A percentile compares a stretch with the other conserved stretches of the same genome.
These are phyloP conservation scores for Microtus richardsoni DNA, from an alignment of 2,113 vertebrate species.

Conservation along the genomic window DNA sequence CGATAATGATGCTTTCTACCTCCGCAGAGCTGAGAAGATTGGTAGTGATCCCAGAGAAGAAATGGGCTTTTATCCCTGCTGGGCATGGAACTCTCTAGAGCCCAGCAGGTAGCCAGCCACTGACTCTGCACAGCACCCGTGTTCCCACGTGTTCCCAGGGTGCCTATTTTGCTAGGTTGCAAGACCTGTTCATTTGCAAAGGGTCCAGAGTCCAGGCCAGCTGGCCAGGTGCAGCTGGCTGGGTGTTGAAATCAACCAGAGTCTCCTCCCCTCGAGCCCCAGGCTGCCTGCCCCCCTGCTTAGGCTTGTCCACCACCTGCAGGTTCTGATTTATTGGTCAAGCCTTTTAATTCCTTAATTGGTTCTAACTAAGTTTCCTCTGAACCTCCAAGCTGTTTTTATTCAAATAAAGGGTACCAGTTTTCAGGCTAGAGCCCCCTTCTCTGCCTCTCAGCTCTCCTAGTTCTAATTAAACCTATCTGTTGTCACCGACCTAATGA, in stretches of 20 bases:
- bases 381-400: conserved; percentile 57
- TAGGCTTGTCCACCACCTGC: conserved; percentile 38
- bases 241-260: neutral
- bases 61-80: neutral
- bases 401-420: conserved; percentile 35
- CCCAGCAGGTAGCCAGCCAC: neutral
- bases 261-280: neutral
- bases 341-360: conserved; percentile 62
- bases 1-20: neutral
- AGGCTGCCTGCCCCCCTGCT: neutral
- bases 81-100: neutral
- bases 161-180: neutral
- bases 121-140: fast-evolving
- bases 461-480: conserved; percentile 60
- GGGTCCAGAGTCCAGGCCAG: neutral
- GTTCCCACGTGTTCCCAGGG: too few species aligned
- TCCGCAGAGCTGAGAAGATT: neutral
- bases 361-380: conserved; percentile 68
- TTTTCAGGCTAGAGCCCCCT: neutral
- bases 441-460: neutral
- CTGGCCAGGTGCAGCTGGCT: neutral
- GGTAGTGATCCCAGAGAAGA: neutral
- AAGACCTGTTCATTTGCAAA: neutral
- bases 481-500: conserved; percentile 23
- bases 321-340: conserved; percentile 63